Evolutionary conservation across 1,140 invertebrate species (phyloP).

Genomic region (Chironomus striatipennis): DNA sequence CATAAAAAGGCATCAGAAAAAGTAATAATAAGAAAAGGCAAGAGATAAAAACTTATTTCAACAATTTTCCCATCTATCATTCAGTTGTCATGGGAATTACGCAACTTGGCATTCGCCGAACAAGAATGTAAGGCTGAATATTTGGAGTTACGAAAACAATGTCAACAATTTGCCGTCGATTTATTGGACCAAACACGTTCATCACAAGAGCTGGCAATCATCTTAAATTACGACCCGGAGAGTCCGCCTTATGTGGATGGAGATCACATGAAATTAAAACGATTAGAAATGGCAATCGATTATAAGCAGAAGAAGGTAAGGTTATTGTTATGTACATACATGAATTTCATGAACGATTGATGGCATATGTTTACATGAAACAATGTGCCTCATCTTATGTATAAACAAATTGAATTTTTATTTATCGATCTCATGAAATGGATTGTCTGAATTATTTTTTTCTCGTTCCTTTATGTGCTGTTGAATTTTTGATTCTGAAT

Average conservation of each 20-base stretch:
- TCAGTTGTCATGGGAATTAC: constrained; percentile 67
- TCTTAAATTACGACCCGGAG: constrained; percentile 76
- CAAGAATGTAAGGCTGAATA: constrained; percentile 75
- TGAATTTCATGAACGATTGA: too few relatives aligned
- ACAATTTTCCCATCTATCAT: not conserved
- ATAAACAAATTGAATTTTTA: too few relatives aligned
- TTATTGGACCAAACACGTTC: constrained; percentile 80
- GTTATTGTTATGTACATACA: not conserved
- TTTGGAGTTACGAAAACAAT: constrained; percentile 68
- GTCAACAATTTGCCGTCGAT: constrained; percentile 86
- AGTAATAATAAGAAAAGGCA: not conserved
- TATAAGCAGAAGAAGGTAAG: constrained; percentile 87
- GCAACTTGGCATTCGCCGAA: constrained; percentile 66
- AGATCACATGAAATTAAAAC: constrained; percentile 65
- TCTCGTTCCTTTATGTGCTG: too few relatives aligned
- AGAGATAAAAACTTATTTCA: not conserved
- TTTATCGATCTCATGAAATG: too few relatives aligned
- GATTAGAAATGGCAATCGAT: constrained; percentile 79
- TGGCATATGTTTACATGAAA: too few relatives aligned
- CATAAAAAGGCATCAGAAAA: not conserved
- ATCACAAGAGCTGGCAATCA: constrained; percentile 83
- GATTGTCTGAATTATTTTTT: too few relatives aligned
- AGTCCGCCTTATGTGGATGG: constrained; percentile 55
- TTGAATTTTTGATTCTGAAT: too few relatives aligned
- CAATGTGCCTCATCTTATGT: too few relatives aligned